Percentiles rank a stretch among this genome's conserved stretches.
Evolutionary conservation across 1,140 invertebrate species (phyloP).

Genomic region (Leptinotarsa defecta): DNA sequence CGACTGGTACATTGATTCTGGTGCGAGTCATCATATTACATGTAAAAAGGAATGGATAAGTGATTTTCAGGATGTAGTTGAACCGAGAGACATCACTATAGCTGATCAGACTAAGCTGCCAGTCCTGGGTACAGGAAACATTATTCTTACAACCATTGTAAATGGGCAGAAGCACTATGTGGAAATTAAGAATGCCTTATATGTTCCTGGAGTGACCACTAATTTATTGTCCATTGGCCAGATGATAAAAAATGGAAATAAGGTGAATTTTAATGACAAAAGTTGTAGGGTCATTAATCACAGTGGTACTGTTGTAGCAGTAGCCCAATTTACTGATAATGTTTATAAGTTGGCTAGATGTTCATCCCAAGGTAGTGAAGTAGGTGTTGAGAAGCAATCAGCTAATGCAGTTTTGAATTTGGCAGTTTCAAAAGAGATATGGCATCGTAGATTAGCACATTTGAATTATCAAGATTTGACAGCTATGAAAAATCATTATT

Average conservation of each 20-base stretch:
- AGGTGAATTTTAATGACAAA: constrained; percentile 34
- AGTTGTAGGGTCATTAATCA: constrained; percentile 20
- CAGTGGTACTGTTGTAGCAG: constrained; percentile 28
- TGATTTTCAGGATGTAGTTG: neutral
- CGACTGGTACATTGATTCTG: constrained; percentile 47
- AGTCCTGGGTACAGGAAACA: constrained; percentile 23
- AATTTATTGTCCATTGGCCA: constrained; percentile 31
- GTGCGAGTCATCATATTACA: constrained; percentile 45
- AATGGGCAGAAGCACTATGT: neutral
- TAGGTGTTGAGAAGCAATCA: constrained; percentile 36
- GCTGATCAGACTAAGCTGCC: constrained; percentile 29
- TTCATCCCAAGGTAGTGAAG: constrained; percentile 11
- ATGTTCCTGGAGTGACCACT: constrained; percentile 28
- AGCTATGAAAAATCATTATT: constrained; percentile 30
- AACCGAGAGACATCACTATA: neutral
- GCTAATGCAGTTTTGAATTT: neutral
- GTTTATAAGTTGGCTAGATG: constrained; percentile 44
- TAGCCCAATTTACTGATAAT: constrained; percentile 37
- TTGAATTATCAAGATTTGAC: constrained; percentile 40
- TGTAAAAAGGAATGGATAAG: constrained; percentile 35
- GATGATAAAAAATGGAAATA: constrained; percentile 30
- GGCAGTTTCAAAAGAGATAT: constrained; percentile 16
- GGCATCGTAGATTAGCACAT: constrained; percentile 48
- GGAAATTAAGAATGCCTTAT: constrained; percentile 20
- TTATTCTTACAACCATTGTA: constrained; percentile 10